phyloP scores from a whole-genome alignment of 2,888 invertebrate genomes.

The Ganaspis brasiliensis region DNA sequence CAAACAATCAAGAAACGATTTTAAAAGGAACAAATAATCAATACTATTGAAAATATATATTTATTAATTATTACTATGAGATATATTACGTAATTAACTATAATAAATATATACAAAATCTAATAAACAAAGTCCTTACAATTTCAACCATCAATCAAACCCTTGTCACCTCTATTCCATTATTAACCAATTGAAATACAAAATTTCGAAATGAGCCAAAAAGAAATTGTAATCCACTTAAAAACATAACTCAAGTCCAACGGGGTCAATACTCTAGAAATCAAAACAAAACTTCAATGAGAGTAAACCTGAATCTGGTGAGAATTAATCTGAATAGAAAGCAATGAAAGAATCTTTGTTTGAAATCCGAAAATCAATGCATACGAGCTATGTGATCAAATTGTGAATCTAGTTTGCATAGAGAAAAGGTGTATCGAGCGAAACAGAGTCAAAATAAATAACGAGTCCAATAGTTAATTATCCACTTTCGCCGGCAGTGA shows the following conservation, averaged over 20 bases:
- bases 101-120: too few species aligned
- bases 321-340: conserved; percentile 25
- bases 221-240: too few species aligned
- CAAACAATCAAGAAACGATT: too few species aligned
- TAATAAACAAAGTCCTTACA: too few species aligned
- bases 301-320: not conserved
- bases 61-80: too few species aligned
- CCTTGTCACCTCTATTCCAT: too few species aligned
- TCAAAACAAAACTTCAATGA: conserved; percentile 29
- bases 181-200: too few species aligned
- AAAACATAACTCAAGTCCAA: not conserved
- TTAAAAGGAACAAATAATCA: too few species aligned
- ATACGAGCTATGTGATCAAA: not conserved
- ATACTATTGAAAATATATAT: too few species aligned
- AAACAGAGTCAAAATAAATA: conserved; percentile 53
- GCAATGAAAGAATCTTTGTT: not conserved
- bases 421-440: conserved; percentile 25
- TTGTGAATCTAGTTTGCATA: conserved; percentile 33
- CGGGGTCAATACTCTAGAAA: conserved; percentile 18
- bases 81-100: too few species aligned
- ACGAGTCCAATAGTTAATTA: conserved; percentile 55
- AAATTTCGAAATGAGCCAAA: too few species aligned
- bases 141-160: too few species aligned
- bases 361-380: not conserved
- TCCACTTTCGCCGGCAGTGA: conserved; percentile 62